Conservation (phyloP, 2,797 vertebrate species). For the Helostoma temminkii region DNA sequence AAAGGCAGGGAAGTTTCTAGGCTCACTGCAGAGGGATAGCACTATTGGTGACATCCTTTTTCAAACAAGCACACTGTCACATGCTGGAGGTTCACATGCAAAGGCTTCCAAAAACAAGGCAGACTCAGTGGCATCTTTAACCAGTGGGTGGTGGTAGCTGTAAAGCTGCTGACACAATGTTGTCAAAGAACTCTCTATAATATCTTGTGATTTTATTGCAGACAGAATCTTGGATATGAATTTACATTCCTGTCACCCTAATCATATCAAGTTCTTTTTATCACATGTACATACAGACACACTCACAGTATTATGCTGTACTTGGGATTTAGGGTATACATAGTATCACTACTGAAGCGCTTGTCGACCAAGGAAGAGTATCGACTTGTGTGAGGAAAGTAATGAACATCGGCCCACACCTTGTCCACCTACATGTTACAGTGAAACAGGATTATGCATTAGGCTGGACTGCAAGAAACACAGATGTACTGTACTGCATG, state of each 20-base stretch:
- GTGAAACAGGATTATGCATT: slow-evolving; percentile 63
- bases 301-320: slow-evolving; percentile 46
- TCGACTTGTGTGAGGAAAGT: slow-evolving; percentile 68
- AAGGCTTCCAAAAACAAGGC: slow-evolving; percentile 28
- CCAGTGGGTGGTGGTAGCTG: slow-evolving; percentile 51
- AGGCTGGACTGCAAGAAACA: slow-evolving; percentile 65
- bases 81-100: slow-evolving; percentile 28
- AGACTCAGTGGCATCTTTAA: slow-evolving; percentile 58
- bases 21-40: slow-evolving; percentile 22
- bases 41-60: slow-evolving; percentile 31
- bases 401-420: slow-evolving; percentile 80
- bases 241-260: slow-evolving; percentile 56
- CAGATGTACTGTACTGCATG: slow-evolving; percentile 48
- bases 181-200: slow-evolving; percentile 50
- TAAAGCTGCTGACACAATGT: slow-evolving; percentile 50
- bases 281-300: slow-evolving; percentile 14
- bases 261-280: slow-evolving; percentile 56
- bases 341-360: slow-evolving; percentile 65
- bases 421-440: slow-evolving; percentile 74
- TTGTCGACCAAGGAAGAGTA: slow-evolving; percentile 68
- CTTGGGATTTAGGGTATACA: slow-evolving; percentile 70
- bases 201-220: slow-evolving; percentile 57
- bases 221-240: slow-evolving; percentile 48
- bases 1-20: slow-evolving; percentile 41
- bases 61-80: slow-evolving; percentile 58